Base-by-base conservation (phyloP, 2,113 vertebrate genomes). In the Stercorarius parasiticus region DNA sequence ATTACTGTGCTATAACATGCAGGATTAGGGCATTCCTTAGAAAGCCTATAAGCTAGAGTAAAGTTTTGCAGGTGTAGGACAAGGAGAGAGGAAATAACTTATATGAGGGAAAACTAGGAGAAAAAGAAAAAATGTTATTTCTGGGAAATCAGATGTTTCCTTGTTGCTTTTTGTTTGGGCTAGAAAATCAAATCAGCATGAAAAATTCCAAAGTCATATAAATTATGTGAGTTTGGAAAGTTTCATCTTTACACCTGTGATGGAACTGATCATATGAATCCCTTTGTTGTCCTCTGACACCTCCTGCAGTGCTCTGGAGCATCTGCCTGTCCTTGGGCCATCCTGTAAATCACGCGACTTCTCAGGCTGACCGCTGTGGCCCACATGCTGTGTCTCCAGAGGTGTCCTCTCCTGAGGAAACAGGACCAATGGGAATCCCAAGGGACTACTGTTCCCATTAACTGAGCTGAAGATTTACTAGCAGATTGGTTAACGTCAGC, bases 281-380 rank as follows among this genome's bases (percentile, higher is more conserved):
- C 30, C 32, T 62, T 62, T 0, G 0, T 13, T 0, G 0, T 14
- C 55, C 5, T 74, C 69, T 23, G 70, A n/a, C 40, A 30, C 23
- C 15, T 88, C 40, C 47, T 49, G 22, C 56, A 34, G n/a, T 30
- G 45, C 26, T 42, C 30, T 30, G 34, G 21, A 40, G 30, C 27
- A n/a, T 45, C 42, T 82, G 26, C 9, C 52, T 65, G 66, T 72
- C 18, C 34, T 50, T 1, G 2, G 56, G 47, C 26, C 29, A 15
- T 26, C 4, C 43, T 72, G 81, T 34, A 49, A 16, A n/a, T 66
- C 64, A 16, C 73, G 50, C 0, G 1, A 9, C 65, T 78, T 25
- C 67, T 74, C 70, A 67, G 30, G 14, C 4, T 40, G 34, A 20
- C 6, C 0, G 0, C 69, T 64, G 49, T 29, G 55, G 13, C n/a